Percentiles rank a stretch among this genome's conserved stretches.
These are phyloP conservation scores for Nansenia antarctica DNA, from an alignment of 2,113 vertebrate genomes.

Conservation along the genomic window DNA sequence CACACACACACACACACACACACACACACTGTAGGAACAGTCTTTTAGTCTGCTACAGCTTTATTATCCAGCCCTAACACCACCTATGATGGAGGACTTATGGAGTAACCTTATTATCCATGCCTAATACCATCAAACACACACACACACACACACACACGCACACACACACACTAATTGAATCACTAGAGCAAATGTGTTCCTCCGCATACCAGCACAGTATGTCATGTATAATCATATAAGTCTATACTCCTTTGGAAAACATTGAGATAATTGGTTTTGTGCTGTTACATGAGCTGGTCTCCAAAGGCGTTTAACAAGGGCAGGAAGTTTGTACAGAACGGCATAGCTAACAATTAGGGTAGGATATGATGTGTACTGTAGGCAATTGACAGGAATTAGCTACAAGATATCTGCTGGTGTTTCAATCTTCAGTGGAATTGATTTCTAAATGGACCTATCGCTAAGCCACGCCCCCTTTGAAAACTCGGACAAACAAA, in stretches of 20 bases:
- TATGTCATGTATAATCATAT: background rate
- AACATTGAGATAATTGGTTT: slow-evolving; percentile 1
- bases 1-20: slow-evolving; percentile 9
- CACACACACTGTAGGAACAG: background rate
- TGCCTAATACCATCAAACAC: background rate
- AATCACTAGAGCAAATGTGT: background rate
- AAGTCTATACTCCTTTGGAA: background rate
- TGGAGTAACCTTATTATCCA: slow-evolving; percentile 3
- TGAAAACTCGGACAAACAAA: too few relatives aligned
- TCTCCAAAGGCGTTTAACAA: background rate
- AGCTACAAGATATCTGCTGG: background rate
- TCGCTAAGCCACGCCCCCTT: too few relatives aligned
- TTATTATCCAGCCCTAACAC: background rate
- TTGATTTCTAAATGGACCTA: too few relatives aligned
- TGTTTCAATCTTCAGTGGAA: background rate
- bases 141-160: background rate
- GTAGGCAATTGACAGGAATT: background rate
- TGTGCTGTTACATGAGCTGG: background rate
- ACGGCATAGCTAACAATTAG: background rate
- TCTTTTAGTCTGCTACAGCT: background rate
- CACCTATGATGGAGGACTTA: background rate
- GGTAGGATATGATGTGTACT: background rate
- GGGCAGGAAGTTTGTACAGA: background rate
- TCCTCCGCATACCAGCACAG: background rate
- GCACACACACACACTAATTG: background rate